Base-by-base conservation (phyloP, 2,113 vertebrate genomes). In the Suricata suricatta region DNA sequence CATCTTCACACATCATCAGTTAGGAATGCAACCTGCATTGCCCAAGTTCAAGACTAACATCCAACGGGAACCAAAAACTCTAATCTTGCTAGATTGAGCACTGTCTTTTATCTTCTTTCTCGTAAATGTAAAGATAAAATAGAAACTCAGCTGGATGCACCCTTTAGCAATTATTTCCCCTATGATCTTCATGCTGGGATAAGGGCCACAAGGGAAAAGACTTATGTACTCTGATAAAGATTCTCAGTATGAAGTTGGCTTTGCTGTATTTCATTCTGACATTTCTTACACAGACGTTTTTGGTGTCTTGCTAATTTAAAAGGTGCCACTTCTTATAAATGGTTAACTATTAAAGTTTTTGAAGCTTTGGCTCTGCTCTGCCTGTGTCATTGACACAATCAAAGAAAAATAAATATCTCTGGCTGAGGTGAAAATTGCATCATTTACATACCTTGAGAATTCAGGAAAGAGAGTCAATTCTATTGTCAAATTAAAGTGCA, bases 111-210 rank as follows among this genome's bases (percentile, higher is more conserved):
- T 97, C 85, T 82, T 89, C 81, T 44, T 88, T 35, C 80, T 93
- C 89, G 96, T 96, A 96, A 97, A 97, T 81, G 97, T 41, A 88
- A 47, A 94, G 60, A 95, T 93, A 97, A 96, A 93, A 95, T 4
- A 41, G 5, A 74, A 57, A 14, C 57, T 64, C 74, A 86, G 54
- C 54, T 97, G 74, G 94, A 98, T 93, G 10, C 1, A 38, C 35
- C 33, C 17, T 79, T 81, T 82, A 60, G 74, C 90, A 96, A 95
- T 98, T 97, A 96, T 64, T 97, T 96, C 77, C 86, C 54, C 35
- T 87, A 7, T 96, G 95, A 95, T 98, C 88, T 79, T 95, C 35
- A 69, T 83, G 29, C 88, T 80, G 74, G 25, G 89, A 44, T 95
- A 90, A 85, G 44, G 71, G 82, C 10, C 74, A 72, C 50, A 91